Evolutionary conservation across 2,113 vertebrate species (phyloP), one percentile per base, ranked within the genome.

Genomic region (Phaethornis superciliosus): DNA sequence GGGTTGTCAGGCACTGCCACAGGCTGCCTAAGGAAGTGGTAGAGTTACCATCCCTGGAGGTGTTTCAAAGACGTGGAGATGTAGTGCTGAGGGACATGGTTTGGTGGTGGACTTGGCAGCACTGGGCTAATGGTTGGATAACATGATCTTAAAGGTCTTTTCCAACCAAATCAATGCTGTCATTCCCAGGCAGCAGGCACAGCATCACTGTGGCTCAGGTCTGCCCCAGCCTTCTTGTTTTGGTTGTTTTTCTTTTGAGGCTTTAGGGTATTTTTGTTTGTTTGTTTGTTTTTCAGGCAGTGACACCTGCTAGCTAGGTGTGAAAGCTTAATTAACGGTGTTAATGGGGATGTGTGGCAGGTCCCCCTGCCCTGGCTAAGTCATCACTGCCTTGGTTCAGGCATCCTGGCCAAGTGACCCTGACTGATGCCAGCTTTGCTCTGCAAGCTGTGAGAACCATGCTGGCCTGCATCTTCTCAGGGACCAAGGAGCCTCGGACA

Each of bases 331-430:
- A 5, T 24, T n/a, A 68, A 5, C 7, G 6, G n/a, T 21, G 17
- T 75, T 63, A 5, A 56, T 33, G 69, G 69, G 69, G 47, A 24
- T 24, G 15, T 12, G 32, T 4, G 7, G 20, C 7, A 17, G 44
- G 4, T 56, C 16, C 11, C 51, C 7, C 3, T 0, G 0, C 19
- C 27, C 30, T 7, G 15, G 24, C 23, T 9, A 12, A 19, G 15
- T 4, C 8, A 63, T 15, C 46, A 17, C 26, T 15, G 30, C 47
- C 54, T 62, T 24, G 81, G 24, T 67, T 60, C 59, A 5, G 55
- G 54, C 28, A 22, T 37, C 6, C 1, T 32, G 4, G 6, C 28
- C 9, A 7, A 21, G 52, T 23, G 32, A 24, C 32, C 58, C 35
- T 22, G 49, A 17, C 75, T 16, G 59, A n/a, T 42, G 49, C 32